Conservation (phyloP, 2,113 vertebrate genomes). For the Gulo gulo region DNA sequence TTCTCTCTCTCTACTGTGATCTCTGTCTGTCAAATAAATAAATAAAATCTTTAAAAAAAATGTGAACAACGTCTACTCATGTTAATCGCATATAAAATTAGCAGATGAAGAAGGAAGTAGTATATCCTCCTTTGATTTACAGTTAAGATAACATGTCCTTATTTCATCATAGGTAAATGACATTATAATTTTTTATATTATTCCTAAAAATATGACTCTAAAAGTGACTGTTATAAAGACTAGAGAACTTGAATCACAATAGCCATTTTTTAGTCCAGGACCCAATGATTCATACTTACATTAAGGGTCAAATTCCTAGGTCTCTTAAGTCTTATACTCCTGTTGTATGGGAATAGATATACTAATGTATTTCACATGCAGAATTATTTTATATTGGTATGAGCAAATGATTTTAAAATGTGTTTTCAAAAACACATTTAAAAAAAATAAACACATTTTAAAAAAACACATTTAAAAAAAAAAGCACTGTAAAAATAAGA, state of each 20-base stretch:
- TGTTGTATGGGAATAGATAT: not conserved
- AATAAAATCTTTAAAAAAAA: not conserved
- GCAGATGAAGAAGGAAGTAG: not conserved
- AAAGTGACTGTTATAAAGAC: not conserved
- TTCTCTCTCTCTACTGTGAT: too few species aligned
- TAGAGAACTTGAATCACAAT: not conserved
- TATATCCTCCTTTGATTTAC: not conserved
- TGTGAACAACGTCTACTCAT: not conserved
- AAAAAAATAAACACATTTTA: too few species aligned
- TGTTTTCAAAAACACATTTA: too few species aligned
- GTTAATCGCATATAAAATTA: not conserved
- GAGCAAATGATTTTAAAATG: not conserved
- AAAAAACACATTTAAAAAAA: too few species aligned
- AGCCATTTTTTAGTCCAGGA: not conserved
- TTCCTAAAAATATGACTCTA: not conserved
- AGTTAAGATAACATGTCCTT: not conserved
- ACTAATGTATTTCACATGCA: not conserved
- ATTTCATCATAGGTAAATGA: not conserved
- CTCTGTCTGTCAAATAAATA: too few species aligned
- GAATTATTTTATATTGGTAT: not conserved
- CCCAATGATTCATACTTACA: not conserved
- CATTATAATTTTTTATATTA: not conserved
- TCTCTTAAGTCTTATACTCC: not conserved
- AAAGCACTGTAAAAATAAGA: not conserved
- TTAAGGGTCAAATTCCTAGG: not conserved